Base-by-base conservation (phyloP, 30 jellyfish, hydroid and myxozoan genomes). In the Rhopilema esculentum region DNA sequence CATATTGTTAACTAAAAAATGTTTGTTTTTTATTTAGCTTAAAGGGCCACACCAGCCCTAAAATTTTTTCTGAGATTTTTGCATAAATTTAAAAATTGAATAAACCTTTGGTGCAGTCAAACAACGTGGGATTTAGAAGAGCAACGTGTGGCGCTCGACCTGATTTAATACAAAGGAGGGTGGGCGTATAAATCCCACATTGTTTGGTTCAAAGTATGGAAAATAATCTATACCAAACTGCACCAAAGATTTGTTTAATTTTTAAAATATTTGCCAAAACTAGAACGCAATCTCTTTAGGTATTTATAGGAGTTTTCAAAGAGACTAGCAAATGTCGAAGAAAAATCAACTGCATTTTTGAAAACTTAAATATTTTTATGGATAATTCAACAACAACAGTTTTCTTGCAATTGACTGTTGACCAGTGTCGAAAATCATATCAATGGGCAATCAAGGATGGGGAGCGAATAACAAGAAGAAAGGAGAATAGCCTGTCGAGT, bases 401-500 rank as follows among this genome's bases (percentile, higher is more conserved):
- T n/a, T n/a, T n/a, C n/a, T n/a, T n/a, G n/a, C n/a, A n/a, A n/a
- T n/a, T n/a, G n/a, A n/a, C n/a, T n/a, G n/a, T n/a, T n/a, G n/a
- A n/a, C n/a, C n/a, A n/a, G n/a, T 48, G 8, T 51, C 27, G 40
- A 82, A 50, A n/a, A 82, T n/a, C 62, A 31, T 9, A 68, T 82
- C 78, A 26, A 82, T 29, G 24, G 88, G 91, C 40, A 66, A 22
- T 16, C 76, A 48, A n/a, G 87, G 91, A 7, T 64, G 52, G 16
- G 79, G 69, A 7, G 40, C 91, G 74, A 82, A 82, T 4, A 82
- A 48, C 21, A 66, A 50, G 68, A 19, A 80, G 87, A 24, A 57
- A 12, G 90, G 90, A 15, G 88, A 65, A 67, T 68, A 82, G 21
- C 89, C 72, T 26, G 91, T 82, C 76, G 88, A 15, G 26, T 64